phyloP scores from a whole-genome alignment of 2,797 vertebrate genomes.

The Austrolebias charrua region DNA sequence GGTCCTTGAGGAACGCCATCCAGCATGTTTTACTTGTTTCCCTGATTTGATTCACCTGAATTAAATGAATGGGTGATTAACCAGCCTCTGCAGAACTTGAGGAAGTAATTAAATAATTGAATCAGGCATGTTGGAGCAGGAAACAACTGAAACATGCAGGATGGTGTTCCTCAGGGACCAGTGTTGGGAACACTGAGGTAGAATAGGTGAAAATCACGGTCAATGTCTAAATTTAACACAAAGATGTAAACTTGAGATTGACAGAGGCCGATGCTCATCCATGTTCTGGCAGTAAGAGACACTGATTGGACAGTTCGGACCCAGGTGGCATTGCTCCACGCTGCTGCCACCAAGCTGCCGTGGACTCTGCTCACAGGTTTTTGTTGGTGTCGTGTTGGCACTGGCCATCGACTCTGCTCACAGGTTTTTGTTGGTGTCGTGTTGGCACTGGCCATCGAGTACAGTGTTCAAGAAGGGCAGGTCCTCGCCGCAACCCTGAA shows the following conservation, averaged over 20 bases:
- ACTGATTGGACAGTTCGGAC: constrained; percentile 60
- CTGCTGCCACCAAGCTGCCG: constrained; percentile 14
- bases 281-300: constrained; percentile 58
- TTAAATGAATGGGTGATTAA: too few relatives aligned
- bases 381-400: constrained; percentile 79
- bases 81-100: too few relatives aligned
- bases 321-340: constrained; percentile 19
- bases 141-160: too few relatives aligned
- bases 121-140: too few relatives aligned
- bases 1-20: too few relatives aligned
- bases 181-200: constrained; percentile 32
- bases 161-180: too few relatives aligned
- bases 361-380: constrained; percentile 74
- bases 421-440: constrained; percentile 81
- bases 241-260: constrained; percentile 63
- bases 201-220: constrained; percentile 47
- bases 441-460: constrained; percentile 68
- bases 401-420: constrained; percentile 67
- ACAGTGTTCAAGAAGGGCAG: constrained; percentile 84
- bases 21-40: too few relatives aligned
- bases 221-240: constrained; percentile 56
- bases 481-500: constrained; percentile 80
- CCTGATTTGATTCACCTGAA: too few relatives aligned
- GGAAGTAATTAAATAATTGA: too few relatives aligned
- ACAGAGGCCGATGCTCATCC: constrained; percentile 39